Evolutionary conservation across 2,113 vertebrate species (phyloP).

Genomic region (Actenoides hombroni): DNA sequence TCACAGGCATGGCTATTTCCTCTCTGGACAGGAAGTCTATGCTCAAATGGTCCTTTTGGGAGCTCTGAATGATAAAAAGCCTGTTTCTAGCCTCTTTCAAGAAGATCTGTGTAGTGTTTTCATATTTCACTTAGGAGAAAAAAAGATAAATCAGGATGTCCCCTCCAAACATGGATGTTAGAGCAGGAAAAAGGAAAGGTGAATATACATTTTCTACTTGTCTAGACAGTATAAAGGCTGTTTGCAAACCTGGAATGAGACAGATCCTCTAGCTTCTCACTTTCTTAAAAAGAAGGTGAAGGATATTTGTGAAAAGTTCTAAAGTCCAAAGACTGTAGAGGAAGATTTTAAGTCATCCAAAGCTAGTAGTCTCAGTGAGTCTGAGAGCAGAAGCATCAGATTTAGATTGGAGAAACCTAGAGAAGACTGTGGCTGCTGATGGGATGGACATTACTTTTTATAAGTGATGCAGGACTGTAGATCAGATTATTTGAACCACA

Average conservation of each 20-base stretch:
- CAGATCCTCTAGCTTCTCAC: background rate
- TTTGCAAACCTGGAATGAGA: constrained; percentile 48
- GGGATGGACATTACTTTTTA: background rate
- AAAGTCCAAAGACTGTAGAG: background rate
- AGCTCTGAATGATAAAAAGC: constrained; percentile 72
- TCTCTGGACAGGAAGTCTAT: constrained; percentile 75
- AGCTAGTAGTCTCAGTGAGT: background rate
- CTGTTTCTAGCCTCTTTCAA: constrained; percentile 44
- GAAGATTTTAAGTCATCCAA: background rate
- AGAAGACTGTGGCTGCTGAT: background rate
- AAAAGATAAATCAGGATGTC: constrained; percentile 71
- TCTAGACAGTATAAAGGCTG: constrained; percentile 58
- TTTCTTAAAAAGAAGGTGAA: background rate
- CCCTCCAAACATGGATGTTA: constrained; percentile 73
- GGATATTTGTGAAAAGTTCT: background rate
- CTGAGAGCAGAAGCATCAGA: background rate
- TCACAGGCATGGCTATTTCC: constrained; percentile 76
- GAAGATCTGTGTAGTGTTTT: constrained; percentile 55
- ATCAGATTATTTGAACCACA: background rate
- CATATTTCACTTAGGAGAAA: constrained; percentile 25
- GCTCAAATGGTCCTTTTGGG: constrained; percentile 68
- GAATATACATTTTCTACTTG: constrained; percentile 66
- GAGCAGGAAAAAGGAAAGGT: constrained; percentile 74
- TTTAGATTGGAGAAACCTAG: background rate
- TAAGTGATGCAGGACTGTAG: background rate